Base-by-base conservation (phyloP, 1,140 invertebrate species). In the Bathynomus jamesi region DNA sequence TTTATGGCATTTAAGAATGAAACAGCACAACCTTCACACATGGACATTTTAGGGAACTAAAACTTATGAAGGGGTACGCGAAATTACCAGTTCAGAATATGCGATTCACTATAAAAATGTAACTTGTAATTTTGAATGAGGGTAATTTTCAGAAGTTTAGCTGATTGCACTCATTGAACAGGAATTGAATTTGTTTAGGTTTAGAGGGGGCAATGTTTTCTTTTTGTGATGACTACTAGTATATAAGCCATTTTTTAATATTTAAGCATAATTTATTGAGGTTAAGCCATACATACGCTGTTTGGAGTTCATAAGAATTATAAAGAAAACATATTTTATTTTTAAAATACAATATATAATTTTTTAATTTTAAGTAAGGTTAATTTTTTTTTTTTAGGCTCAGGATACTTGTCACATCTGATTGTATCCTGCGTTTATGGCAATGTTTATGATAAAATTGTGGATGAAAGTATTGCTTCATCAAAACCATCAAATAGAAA, bases 331-430 rank as follows among this genome's bases (percentile, higher is more conserved):
- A 66, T 31, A 73, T 28, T 71, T 72, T 72, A 69, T 53, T 28
- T 30, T 7, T 64, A 78, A 46, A 71, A 85, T 86, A 83, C 31
- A 85, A 83, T 80, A 85, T 84, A 72, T 86, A 80, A 76, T 81
- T 88, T 72, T 82, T 85, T 70, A 21, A 46, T 84, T 75, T 53
- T 76, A 87, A 61, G 81, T 90, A 28, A 84, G 86, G 72, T 83
- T 85, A 61, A 91, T 88, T 81, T 88, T 90, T 76, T 84, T 87
- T 72, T 89, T 88, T 1, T 80, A 83, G 80, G 81, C 83, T 78
- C 32, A 40, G 73, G n/a, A 68, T 65, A 61, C 5, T 66, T 46
- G 69, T 77, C 61, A 71, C 77, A 81, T 82, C 61, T 67, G 74
- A 76, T 69, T 75, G 69, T 32, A 71, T 72, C 24, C 7, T 71